These are phyloP conservation scores for Erythrocercus mccallii DNA, from an alignment of 2,113 vertebrate genomes.

Conservation along the genomic window DNA sequence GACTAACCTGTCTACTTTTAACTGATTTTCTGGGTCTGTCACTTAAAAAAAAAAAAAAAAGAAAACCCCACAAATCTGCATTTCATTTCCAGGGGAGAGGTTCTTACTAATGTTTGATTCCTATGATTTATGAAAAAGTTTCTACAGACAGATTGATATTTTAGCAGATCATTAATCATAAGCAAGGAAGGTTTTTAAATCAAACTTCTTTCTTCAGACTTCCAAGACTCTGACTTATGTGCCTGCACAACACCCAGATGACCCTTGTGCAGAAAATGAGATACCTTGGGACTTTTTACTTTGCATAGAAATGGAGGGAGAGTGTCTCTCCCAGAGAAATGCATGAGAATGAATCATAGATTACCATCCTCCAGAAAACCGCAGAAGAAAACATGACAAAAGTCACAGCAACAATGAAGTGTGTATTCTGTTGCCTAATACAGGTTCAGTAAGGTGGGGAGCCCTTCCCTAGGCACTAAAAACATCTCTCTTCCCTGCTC, in stretches of 20 bases:
- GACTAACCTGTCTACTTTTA: not conserved
- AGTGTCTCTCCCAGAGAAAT: not conserved
- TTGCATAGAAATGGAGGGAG: constrained; percentile 24
- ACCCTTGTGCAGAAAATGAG: constrained; percentile 12
- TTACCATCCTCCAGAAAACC: constrained; percentile 30
- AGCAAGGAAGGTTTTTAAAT: constrained; percentile 13
- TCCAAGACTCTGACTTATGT: not conserved
- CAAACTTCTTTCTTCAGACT: constrained; percentile 4
- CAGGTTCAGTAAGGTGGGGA: not conserved
- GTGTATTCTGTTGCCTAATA: not conserved
- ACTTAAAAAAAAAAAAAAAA: not conserved
- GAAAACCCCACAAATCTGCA: not conserved
- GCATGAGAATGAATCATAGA: constrained; percentile 31
- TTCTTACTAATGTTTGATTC: not conserved
- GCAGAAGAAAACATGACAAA: constrained; percentile 30
- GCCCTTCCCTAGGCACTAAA: not conserved
- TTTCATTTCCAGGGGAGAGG: not conserved
- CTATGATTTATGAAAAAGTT: constrained; percentile 18
- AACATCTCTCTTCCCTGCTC: not conserved
- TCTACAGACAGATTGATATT: not conserved
- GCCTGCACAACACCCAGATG: not conserved
- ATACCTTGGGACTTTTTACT: not conserved
- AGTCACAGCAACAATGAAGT: not conserved
- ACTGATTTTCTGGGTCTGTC: constrained; percentile 27
- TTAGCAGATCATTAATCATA: constrained; percentile 11